These are phyloP conservation scores for Mesorhabditis sp. DNA, from an alignment of 2,888 invertebrate genomes.

Conservation along the genomic window DNA sequence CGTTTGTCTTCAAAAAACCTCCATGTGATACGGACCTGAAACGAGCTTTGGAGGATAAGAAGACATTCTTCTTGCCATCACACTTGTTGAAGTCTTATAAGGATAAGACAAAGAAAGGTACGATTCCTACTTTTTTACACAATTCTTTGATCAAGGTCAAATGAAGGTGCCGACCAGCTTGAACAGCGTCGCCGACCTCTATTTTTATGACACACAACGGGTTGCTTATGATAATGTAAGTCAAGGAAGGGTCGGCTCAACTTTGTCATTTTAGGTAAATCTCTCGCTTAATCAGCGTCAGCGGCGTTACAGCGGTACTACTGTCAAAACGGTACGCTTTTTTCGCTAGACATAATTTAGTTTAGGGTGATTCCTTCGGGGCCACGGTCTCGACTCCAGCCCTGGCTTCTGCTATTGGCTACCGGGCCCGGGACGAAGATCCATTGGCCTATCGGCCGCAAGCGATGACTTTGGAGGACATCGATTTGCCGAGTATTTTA, in stretches of 20 bases:
- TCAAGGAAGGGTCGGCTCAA: not conserved
- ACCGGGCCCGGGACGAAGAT: slow-evolving; percentile 20
- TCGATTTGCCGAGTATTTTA: slow-evolving; percentile 5
- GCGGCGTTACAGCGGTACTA: not conserved
- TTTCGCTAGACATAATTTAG: not conserved
- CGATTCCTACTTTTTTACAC: too few relatives aligned
- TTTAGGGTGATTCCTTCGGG: not conserved
- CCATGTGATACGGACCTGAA: not conserved
- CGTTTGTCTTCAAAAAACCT: not conserved
- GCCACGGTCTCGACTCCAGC: not conserved
- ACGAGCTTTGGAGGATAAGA: not conserved
- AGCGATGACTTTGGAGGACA: slow-evolving; percentile 7
- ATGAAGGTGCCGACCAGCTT: not conserved
- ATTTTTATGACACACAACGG: not conserved
- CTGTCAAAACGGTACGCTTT: not conserved
- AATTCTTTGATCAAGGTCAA: not conserved
- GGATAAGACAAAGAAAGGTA: not conserved
- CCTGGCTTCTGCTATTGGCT: not conserved
- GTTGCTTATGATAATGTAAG: slow-evolving; percentile 6
- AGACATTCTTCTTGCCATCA: not conserved
- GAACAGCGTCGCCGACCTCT: not conserved
- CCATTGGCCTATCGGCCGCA: slow-evolving; percentile 24
- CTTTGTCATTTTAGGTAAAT: not conserved
- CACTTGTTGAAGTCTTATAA: not conserved
- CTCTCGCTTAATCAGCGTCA: not conserved